Conservation (phyloP, 2,113 vertebrate genomes). For the Raja brachyura region DNA sequence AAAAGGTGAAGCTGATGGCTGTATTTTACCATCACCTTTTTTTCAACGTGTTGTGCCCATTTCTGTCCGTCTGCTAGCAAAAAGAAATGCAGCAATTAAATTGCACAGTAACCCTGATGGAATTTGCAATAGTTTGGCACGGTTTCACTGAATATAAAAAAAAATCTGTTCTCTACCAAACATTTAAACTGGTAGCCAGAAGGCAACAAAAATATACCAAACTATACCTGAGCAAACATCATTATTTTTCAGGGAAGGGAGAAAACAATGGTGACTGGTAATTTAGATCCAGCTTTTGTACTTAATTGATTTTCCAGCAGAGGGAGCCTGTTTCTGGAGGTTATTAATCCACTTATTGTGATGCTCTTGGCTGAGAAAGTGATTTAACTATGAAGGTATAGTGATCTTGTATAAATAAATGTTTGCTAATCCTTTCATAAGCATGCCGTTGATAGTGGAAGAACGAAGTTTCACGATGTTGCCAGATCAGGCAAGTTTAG, state of each 20-base stretch:
- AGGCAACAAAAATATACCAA: neutral
- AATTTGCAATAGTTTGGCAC: neutral
- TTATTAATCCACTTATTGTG: neutral
- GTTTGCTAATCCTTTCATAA: neutral
- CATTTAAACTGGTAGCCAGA: neutral
- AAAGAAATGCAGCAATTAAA: conserved; percentile 15
- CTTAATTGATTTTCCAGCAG: neutral
- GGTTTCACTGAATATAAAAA: neutral
- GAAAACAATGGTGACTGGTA: neutral
- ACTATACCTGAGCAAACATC: neutral
- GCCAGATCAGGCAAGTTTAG: neutral
- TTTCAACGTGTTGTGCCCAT: neutral
- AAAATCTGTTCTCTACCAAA: neutral
- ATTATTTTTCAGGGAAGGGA: neutral
- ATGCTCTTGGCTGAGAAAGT: neutral
- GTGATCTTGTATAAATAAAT: neutral
- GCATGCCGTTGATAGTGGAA: neutral
- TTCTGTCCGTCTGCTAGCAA: neutral
- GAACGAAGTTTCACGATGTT: neutral
- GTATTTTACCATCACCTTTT: neutral
- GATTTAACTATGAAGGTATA: neutral
- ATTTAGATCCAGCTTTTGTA: neutral
- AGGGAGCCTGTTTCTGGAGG: neutral
- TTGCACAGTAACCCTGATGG: neutral
- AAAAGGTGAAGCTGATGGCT: neutral